phyloP scores from a whole-genome alignment of 2,888 invertebrate species.

The Adelphocoris suturalis region DNA sequence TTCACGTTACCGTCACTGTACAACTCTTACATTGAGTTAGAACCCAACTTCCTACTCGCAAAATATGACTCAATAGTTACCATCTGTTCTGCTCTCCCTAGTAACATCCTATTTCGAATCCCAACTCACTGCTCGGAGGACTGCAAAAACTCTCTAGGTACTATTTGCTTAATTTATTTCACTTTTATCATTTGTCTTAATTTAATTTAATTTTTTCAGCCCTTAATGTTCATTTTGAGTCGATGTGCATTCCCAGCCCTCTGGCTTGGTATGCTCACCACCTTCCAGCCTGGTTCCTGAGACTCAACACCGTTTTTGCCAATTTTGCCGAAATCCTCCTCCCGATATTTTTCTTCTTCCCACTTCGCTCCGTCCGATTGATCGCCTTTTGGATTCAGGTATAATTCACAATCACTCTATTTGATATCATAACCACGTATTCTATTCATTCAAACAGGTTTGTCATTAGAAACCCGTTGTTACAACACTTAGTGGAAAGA shows the following conservation, averaged over 20 bases:
- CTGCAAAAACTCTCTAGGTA: too few relatives aligned
- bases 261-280: slow-evolving; percentile 87
- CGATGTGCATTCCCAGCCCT: slow-evolving; percentile 87
- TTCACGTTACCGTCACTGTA: too few relatives aligned
- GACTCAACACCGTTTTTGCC: slow-evolving; percentile 82
- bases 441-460: neutral
- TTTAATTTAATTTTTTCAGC: slow-evolving; percentile 79
- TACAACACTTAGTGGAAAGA: neutral
- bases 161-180: too few relatives aligned
- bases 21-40: too few relatives aligned
- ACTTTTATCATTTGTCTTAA: too few relatives aligned
- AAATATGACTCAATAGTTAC: too few relatives aligned
- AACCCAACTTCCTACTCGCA: too few relatives aligned
- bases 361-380: slow-evolving; percentile 82
- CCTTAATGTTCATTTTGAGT: slow-evolving; percentile 85
- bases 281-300: slow-evolving; percentile 84
- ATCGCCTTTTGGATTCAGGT: slow-evolving; percentile 85
- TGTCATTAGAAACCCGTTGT: neutral
- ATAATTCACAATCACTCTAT: slow-evolving; percentile 69
- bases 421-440: neutral
- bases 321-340: slow-evolving; percentile 84
- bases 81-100: too few relatives aligned
- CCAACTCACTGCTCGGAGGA: too few relatives aligned
- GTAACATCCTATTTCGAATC: too few relatives aligned
- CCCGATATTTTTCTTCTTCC: slow-evolving; percentile 87